These are phyloP conservation scores for Prochilodus magdalenae DNA, from an alignment of 2,113 vertebrate species.

Conservation along the genomic window DNA sequence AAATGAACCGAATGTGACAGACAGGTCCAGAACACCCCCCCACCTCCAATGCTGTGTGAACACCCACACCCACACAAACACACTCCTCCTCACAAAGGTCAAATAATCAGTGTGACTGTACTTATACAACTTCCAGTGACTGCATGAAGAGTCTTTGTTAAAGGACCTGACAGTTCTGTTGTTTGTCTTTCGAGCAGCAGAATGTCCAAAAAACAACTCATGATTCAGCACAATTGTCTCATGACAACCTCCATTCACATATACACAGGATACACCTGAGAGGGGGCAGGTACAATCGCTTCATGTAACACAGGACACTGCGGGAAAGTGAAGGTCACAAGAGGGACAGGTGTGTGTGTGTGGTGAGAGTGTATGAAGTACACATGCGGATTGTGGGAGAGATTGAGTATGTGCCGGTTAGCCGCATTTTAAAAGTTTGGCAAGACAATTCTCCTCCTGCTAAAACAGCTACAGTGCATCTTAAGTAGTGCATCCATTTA, in stretches of 20 bases:
- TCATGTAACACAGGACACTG: conserved; percentile 59
- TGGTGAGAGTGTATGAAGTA: not conserved
- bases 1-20: conserved; percentile 32
- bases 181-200: not conserved
- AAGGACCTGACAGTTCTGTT: not conserved
- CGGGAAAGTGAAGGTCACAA: conserved; percentile 60
- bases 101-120: not conserved
- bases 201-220: not conserved
- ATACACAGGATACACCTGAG: conserved; percentile 7
- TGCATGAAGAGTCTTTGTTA: conserved; percentile 7
- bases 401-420: too few relatives aligned
- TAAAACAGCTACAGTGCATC: too few relatives aligned
- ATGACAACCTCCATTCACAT: not conserved
- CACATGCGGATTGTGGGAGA: too few relatives aligned
- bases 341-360: conserved; percentile 17
- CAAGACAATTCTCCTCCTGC: too few relatives aligned
- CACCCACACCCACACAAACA: conserved; percentile 24
- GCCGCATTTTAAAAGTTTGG: too few relatives aligned
- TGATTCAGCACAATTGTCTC: not conserved
- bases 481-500: too few relatives aligned
- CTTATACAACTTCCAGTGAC: not conserved
- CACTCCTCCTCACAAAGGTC: not conserved
- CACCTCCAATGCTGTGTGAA: not conserved
- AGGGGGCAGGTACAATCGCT: conserved; percentile 40
- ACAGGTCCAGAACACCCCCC: not conserved